Base-by-base conservation (phyloP, 1,140 invertebrate genomes). In the Conopomorpha cramerella region DNA sequence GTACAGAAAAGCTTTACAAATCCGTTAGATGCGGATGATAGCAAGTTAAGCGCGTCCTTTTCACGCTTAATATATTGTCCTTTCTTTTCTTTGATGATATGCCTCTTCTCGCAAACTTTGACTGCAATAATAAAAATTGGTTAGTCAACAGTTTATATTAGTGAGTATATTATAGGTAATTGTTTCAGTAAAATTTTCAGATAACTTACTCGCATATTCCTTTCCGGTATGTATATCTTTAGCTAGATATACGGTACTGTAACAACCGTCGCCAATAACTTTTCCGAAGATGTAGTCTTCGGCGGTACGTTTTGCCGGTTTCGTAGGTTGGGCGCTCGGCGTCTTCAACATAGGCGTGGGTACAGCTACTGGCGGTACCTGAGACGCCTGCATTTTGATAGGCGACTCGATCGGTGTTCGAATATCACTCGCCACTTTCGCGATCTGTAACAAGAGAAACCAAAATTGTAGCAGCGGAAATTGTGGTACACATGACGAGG, bases 1-100 rank as follows among this genome's bases (percentile, higher is more conserved):
- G 97, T 98, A 70, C 90, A 97, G 57, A 90, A 95, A 3, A 99
- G 80, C 54, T 90, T 89, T 10, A 98, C 93, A 67, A 99, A 95
- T 63, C 93, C 96, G 57, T 85, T 62, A 51, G 81, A 82, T 25
- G 80, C 80, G 39, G 77, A 79, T 34, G 85, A 86, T 26, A 94
- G 67, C 72, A 87, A 86, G 55, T 90, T 88, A 43, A 98, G 70
- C 10, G 95, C 89, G 54, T 96, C 90, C 66, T 95, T 96, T 62
- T 98, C 95, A 23, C 95, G 82, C 66, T 90, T 91, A 18, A 99
- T 90, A 65, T 96, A 95, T 52, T 95, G 89, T 35, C 88, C 87
- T 74, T 99, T 99, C 51, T 90, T 91, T 67, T 99, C 95, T 35
- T 88, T 83, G 38, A 95, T 85, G 34, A 99, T 96, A 58, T 95